These are phyloP conservation scores for Calliphora vomitoria DNA, from an alignment of 2,888 invertebrate genomes.

Conservation along the genomic window DNA sequence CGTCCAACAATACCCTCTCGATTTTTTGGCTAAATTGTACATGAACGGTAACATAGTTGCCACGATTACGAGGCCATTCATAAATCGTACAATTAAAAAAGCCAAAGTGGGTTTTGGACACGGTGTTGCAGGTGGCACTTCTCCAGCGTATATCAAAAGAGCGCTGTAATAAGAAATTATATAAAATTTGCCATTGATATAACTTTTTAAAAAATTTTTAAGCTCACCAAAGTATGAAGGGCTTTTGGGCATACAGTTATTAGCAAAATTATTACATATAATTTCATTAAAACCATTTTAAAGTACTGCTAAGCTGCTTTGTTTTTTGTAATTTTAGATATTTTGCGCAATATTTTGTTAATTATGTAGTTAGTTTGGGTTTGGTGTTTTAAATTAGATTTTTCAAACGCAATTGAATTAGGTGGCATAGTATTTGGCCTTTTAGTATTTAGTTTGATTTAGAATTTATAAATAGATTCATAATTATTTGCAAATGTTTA, in stretches of 20 bases:
- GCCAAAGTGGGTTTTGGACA: not conserved
- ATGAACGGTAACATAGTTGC: not conserved
- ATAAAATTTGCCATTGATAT: not conserved
- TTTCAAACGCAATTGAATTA: not conserved
- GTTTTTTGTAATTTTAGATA: not conserved
- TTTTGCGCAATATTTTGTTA: not conserved
- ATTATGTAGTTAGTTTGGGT: not conserved
- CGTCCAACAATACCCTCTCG: not conserved
- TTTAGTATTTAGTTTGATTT: not conserved
- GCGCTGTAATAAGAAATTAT: not conserved
- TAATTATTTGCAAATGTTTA: conserved; percentile 14
- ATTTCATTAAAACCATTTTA: not conserved
- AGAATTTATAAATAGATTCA: not conserved
- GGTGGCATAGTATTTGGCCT: not conserved
- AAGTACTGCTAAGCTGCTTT: no score
- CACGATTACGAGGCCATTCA: conserved; percentile 14
- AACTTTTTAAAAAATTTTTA: not conserved
- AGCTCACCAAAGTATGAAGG: not conserved
- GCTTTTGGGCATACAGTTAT: not conserved
- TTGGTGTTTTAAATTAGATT: not conserved
- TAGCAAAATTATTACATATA: not conserved
- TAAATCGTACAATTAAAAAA: conserved; percentile 12
- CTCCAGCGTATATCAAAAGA: conserved; percentile 18
- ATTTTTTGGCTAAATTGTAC: conserved; percentile 16
- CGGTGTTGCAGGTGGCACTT: not conserved